Base-by-base conservation (phyloP, 2,113 vertebrate genomes). In the Hypomesus transpacificus region DNA sequence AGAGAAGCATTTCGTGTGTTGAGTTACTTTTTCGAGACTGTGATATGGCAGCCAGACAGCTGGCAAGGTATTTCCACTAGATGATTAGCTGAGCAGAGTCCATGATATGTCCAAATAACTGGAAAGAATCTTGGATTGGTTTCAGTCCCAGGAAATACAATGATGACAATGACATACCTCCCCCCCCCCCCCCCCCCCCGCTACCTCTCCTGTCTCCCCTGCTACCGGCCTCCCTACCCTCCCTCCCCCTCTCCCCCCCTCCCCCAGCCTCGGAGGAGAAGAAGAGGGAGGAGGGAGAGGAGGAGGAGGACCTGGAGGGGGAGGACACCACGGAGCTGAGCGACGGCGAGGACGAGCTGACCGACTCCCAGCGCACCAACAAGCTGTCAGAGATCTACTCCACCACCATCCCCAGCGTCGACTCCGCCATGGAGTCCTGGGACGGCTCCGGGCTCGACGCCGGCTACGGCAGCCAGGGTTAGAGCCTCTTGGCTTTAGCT, bases 361-460 rank as follows among this genome's bases (percentile, higher is more conserved):
- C 93, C 0, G 95, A 97, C 82, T 94, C 93, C 1, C 95, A 95
- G 82, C 94, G 94, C 86, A 95, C 93, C 6, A 92, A 90, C 66
- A 93, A 94, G 76, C 87, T 95, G 52, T 93, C 94, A 0, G 91
- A 96, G 79, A 91, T 95, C 0, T 95, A 94, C 83, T 96, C 94
- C 0, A 92, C 94, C 2, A 91, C 96, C 3, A 89, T 98, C 66
- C 95, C 95, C 61, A 98, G 96, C 0, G 91, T 96, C 66, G 97
- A 98, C 86, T 98, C 95, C 0, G 94, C 96, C n/a, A 88, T 98
- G 90, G 97, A 98, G 70, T 97, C 96, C 0, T 99, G 97, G 96
- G 96, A 96, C 17, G 93, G 96, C 65, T 96, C 94, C 0, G 95
- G 94, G 14, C 86, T 95, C 6, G 96, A 98, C n/a, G 88, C 92